Base-by-base conservation (phyloP, 2,113 vertebrate species). In the Tetraodon nigroviridis region DNA sequence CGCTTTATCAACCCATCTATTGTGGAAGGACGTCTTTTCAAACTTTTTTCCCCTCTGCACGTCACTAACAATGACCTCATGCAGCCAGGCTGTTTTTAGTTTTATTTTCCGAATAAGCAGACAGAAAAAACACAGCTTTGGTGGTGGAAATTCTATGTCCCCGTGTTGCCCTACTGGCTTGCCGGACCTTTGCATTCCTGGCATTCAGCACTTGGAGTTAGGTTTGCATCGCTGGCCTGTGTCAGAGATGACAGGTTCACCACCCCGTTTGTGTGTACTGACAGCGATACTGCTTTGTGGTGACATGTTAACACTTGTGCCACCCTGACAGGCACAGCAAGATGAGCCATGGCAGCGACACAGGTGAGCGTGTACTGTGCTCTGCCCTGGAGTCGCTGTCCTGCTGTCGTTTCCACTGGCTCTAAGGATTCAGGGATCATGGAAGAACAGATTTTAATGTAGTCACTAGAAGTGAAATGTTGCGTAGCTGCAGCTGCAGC, bases 231-330 rank as follows among this genome's bases (percentile, higher is more conserved):
- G 40, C 54, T 71, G 18, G 56, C 61, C 51, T 56, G 66, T 67
- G 59, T 76, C 73, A 55, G 76, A 64, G 53, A 75, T 56, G 68
- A 75, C 71, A 62, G 66, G 55, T 71, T 60, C 21, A 45, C 58
- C 53, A 13, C 47, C 58, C 68, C 8, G 19, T 37, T 1, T 8
- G 32, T 63, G 51, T 55, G 71, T 79, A 69, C 55, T n/a, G 42
- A 67, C 71, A 75, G 73, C 11, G 19, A 77, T 55, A 71, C 69
- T 4, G 15, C 69, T 58, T 48, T 32, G 32, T 68, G 65, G 76
- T 66, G 71, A 79, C 75, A 58, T 64, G 61, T 82, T 79, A 69
- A 82, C 76, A 82, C 84, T 70, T 69, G 55, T 68, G 69, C 64
- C 8, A n/a, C 24, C 69, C 67, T 8, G 53, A 58, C 69, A 42